Conservation (phyloP, 2,888 invertebrate genomes). For the Morpho helenor region DNA sequence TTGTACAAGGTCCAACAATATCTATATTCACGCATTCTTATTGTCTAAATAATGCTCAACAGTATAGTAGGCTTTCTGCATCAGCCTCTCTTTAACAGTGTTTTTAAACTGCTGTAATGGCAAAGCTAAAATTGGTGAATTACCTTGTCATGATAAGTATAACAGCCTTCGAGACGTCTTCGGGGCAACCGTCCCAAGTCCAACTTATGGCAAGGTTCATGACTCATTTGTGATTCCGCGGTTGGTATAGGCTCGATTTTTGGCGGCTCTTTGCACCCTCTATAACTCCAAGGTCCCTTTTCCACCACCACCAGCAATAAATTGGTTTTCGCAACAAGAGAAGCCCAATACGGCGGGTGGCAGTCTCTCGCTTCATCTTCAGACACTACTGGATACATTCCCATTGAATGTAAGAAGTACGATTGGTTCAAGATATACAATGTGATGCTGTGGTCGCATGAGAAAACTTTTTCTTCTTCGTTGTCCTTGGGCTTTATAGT, state of each 20-base stretch:
- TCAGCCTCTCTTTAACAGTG: too few relatives aligned
- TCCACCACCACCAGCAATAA: slow-evolving; percentile 87
- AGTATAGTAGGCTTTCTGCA: too few relatives aligned
- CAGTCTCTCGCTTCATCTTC: slow-evolving; percentile 50
- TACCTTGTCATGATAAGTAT: slow-evolving; percentile 85
- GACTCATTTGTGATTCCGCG: slow-evolving; percentile 52
- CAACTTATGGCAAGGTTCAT: slow-evolving; percentile 87
- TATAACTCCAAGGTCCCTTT: slow-evolving; percentile 40
- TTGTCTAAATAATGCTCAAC: too few relatives aligned
- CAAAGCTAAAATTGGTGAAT: neutral
- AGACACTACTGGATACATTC: slow-evolving; percentile 46
- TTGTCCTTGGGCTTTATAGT: slow-evolving; percentile 52
- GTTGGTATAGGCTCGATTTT: slow-evolving; percentile 76
- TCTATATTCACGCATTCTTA: too few relatives aligned
- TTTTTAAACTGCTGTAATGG: too few relatives aligned
- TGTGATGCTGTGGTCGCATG: slow-evolving; percentile 86
- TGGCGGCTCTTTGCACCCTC: slow-evolving; percentile 74
- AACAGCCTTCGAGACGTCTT: slow-evolving; percentile 86
- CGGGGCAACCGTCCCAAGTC: slow-evolving; percentile 83
- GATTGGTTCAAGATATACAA: slow-evolving; percentile 84
- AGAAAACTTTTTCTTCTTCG: slow-evolving; percentile 66
- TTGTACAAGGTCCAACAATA: too few relatives aligned
- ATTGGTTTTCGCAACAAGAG: slow-evolving; percentile 88
- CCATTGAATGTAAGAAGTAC: slow-evolving; percentile 59
- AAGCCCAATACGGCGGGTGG: slow-evolving; percentile 81